Evolutionary conservation across 2,797 vertebrate species (phyloP).

Genomic region (Melanotaenia maccullochi): DNA sequence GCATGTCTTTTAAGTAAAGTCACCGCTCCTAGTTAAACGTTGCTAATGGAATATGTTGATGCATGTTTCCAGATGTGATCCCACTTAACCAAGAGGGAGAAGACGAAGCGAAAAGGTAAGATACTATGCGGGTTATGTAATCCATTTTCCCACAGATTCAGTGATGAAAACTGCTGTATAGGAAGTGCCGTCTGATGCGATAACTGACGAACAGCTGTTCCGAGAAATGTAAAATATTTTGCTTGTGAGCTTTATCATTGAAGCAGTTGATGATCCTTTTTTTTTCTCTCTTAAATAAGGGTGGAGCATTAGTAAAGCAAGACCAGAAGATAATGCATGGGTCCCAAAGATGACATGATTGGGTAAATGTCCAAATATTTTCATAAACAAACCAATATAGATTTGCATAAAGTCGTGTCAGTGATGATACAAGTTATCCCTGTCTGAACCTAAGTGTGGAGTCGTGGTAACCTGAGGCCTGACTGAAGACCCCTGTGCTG

Average conservation of each 20-base stretch:
- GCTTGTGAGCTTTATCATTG: rapidly evolving
- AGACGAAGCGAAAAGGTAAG: slow-evolving; percentile 34
- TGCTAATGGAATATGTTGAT: slow-evolving; percentile 31
- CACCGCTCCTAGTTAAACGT: neutral
- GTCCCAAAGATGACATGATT: neutral
- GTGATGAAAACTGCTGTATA: slow-evolving; percentile 79
- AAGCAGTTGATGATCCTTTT: neutral
- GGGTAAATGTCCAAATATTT: slow-evolving; percentile 31
- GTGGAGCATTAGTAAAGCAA: neutral
- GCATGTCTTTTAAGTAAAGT: neutral
- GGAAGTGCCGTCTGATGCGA: slow-evolving; percentile 86
- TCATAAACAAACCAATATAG: neutral
- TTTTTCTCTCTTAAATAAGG: neutral
- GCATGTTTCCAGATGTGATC: slow-evolving; percentile 15
- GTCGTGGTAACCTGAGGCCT: slow-evolving; percentile 83
- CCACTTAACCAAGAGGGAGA: rapidly evolving
- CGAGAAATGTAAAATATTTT: slow-evolving; percentile 47
- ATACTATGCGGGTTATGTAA: neutral
- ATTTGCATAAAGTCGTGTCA: slow-evolving; percentile 39
- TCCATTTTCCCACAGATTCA: neutral
- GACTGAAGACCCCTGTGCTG: neutral
- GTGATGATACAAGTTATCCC: slow-evolving; percentile 84
- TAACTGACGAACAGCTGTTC: slow-evolving; percentile 81
- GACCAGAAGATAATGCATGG: rapidly evolving
- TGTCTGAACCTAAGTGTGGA: slow-evolving; percentile 82